phyloP scores from a whole-genome alignment of 2,888 invertebrate genomes.

The Dascillus cervinus region DNA sequence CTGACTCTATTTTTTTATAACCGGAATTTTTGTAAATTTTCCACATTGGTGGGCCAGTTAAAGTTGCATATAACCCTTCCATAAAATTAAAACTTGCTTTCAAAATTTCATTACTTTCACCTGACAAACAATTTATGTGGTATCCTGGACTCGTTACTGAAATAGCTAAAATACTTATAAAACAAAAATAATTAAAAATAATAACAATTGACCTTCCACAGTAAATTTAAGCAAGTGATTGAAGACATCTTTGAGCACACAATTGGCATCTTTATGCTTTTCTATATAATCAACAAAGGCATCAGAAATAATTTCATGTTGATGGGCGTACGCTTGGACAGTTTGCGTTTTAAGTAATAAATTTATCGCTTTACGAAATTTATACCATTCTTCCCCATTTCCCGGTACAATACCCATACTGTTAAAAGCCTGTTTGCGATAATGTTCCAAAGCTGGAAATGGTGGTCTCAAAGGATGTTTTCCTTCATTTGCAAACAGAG shows the following conservation, averaged over 20 bases:
- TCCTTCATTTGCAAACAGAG: slow-evolving; percentile 46
- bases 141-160: slow-evolving; percentile 47
- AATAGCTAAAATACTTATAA: slow-evolving; percentile 38
- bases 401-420: slow-evolving; percentile 50
- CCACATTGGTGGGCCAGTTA: slow-evolving; percentile 46
- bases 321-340: slow-evolving; percentile 39
- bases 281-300: slow-evolving; percentile 42
- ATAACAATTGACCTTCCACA: slow-evolving; percentile 36
- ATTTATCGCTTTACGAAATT: slow-evolving; percentile 45
- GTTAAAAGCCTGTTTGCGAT: slow-evolving; percentile 38
- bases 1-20: slow-evolving; percentile 44
- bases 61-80: slow-evolving; percentile 43
- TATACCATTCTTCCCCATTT: slow-evolving; percentile 53
- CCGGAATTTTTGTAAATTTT: slow-evolving; percentile 43
- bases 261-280: slow-evolving; percentile 24
- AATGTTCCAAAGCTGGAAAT: slow-evolving; percentile 46
- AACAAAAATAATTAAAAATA: slow-evolving; percentile 5
- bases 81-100: slow-evolving; percentile 44
- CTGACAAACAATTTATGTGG: slow-evolving; percentile 40
- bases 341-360: slow-evolving; percentile 44
- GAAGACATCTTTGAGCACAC: slow-evolving; percentile 35
- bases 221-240: slow-evolving; percentile 38
- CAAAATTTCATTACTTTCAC: slow-evolving; percentile 34
- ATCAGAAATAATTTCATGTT: slow-evolving; percentile 40
- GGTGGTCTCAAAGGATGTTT: slow-evolving; percentile 45